Evolutionary conservation across 2,797 vertebrate genomes (phyloP).

Genomic region (Morelia viridis): DNA sequence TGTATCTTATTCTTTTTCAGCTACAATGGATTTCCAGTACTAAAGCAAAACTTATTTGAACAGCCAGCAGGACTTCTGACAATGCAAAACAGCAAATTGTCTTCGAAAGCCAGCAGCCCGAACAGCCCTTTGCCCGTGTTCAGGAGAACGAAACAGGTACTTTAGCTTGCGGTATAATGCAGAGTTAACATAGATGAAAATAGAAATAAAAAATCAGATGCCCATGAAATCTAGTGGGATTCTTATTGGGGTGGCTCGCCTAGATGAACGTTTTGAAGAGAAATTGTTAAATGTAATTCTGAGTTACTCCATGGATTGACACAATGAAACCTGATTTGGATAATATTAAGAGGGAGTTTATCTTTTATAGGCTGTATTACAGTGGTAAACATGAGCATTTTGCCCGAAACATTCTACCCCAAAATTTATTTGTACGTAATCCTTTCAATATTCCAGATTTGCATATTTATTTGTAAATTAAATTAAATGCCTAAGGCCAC

Average conservation of each 20-base stretch:
- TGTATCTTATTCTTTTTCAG: slow-evolving; percentile 72
- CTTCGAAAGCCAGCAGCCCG: slow-evolving; percentile 87
- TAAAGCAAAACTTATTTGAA: slow-evolving; percentile 88
- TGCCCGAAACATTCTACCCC: not conserved
- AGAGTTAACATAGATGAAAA: not conserved
- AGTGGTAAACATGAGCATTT: not conserved
- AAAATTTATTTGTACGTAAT: not conserved
- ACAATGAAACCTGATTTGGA: not conserved
- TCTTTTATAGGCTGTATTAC: not conserved
- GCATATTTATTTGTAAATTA: too few relatives aligned
- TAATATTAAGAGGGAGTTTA: not conserved
- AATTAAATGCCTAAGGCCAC: too few relatives aligned
- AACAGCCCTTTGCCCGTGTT: slow-evolving; percentile 94
- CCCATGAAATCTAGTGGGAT: not conserved
- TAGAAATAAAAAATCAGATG: not conserved
- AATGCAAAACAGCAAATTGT: slow-evolving; percentile 75
- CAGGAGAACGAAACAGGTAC: slow-evolving; percentile 97
- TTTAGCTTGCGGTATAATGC: not conserved
- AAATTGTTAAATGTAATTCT: not conserved
- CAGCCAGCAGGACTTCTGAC: slow-evolving; percentile 80
- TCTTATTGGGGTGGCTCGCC: not conserved
- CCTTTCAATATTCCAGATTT: too few relatives aligned
- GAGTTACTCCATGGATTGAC: not conserved
- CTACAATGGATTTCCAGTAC: slow-evolving; percentile 93
- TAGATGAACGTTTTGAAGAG: not conserved